Base-by-base conservation (phyloP, 92 coral and sea anemone genomes). In the Epizoanthus fatuus region DNA sequence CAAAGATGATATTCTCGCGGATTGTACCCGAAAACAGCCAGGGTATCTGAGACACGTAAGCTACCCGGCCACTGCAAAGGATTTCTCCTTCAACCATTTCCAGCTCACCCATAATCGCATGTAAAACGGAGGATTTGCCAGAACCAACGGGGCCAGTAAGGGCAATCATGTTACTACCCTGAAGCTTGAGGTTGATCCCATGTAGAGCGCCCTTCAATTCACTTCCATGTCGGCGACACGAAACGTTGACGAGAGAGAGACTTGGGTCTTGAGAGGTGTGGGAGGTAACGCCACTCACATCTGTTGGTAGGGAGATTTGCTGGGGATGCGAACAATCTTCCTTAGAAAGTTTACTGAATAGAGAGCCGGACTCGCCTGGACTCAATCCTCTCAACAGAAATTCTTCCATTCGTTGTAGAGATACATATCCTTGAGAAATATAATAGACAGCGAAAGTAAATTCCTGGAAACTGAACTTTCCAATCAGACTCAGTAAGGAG, bases 51-150 rank as follows among this genome's bases (percentile, higher is more conserved):
- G 72, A 67, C 40, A 67, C 53, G 14, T 49, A 49, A 1, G 53
- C 53, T 49, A 49, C 53, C 12, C 53, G 53, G 53, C 53, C 53
- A 49, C 11, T 49, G 53, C 53, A 49, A 49, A 49, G 53, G 53
- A 49, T 10, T 49, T 49, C 53, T 9, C 37, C 72, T 67, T 10
- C 72, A 35, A 67, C 16, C 3, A 44, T 8, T 67, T 35, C 39
- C 49, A 20, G 72, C 52, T 67, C 72, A 0, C 72, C 72, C 72
- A 67, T 67, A 67, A 67, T 67, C 16, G 72, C 72, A 13, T 67
- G 72, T 16, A 67, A 35, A 35, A 67, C 22, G 49, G 72, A 67
- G 17, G 53, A 49, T 49, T 49, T 49, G 13, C 53, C 53, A 49
- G 53, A 49, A 10, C 53, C 53, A 6, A 49, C 53, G 0, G 53